Base-by-base conservation (phyloP, 2,113 vertebrate species). In the Laticauda colubrina region DNA sequence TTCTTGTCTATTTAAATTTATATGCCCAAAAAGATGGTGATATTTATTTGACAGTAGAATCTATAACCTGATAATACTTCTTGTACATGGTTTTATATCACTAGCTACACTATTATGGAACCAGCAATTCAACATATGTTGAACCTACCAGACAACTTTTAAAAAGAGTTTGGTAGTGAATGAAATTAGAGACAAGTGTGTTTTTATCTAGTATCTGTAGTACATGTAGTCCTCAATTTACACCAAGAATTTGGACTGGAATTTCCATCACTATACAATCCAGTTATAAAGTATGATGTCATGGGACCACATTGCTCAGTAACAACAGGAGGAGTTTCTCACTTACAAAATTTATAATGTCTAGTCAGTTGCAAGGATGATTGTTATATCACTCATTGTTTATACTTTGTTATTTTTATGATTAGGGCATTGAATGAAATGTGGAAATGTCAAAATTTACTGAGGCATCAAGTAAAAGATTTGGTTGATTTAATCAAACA, bases 391-490 rank as follows among this genome's bases (percentile, higher is more conserved):
- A 69, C 14, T 55, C 69, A 91, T 43, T 69, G 4, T n/a, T 59
- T 86, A 11, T 61, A 43, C 18, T 91, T 89, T 86, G 54, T 92
- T 23, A 18, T 11, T 88, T 7, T 88, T 39, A 15, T 91, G 95
- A 97, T 96, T 94, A 99, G 99, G 97, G 99, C 99, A 93, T 95
- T 99, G 95, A 99, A 99, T 96, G 99, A 99, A 97, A 99, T 99
- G 99, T 99, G 99, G 99, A 99, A 99, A 96, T 99, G 99, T 96
- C 99, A 99, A 96, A 99, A 99, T 97, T 96, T 99, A 94, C 96
- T 99, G 93, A 97, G 99, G 94, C 98, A 99, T 95, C 97, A 99
- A 94, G 99, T 99, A 90, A 99, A 99, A 96, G 99, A 99, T 97
- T 98, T 99, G 96, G 98, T 99, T 95, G 99, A 99, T 94, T 97